Base-by-base conservation (phyloP, 1,140 invertebrate species). In the Brachystomella parvula region DNA sequence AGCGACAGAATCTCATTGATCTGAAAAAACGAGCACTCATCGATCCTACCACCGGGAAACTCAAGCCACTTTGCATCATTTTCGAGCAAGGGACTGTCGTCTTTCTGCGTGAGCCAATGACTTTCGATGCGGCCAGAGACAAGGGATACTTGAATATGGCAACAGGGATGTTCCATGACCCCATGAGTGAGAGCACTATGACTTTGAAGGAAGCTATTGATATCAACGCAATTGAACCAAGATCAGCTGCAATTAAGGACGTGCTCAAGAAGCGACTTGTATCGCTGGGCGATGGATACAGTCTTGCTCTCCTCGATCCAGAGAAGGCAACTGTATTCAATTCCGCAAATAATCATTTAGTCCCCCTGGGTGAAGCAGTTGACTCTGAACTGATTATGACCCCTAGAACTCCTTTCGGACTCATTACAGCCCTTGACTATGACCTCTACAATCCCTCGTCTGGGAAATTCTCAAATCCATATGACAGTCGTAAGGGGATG, bases 171-270 rank as follows among this genome's bases (percentile, higher is more conserved):
- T 85, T 90, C 69, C 88, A 81, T 35, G 88, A 91, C 81, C 66
- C 82, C 74, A 83, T 84, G 64, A 77, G 83, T 39, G 33, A 66
- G 19, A 24, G 64, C 2, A 64, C 64, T 21, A 77, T 90, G n/a
- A 86, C 86, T 19, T 81, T 97, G 17, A 88, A 90, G 81, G 89
- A 95, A 75, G 90, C 92, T 1, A 82, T 92, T 57, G 83, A 83
- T 65, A 80, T 86, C 24, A 91, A 92, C 63, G 84, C 90, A 33
- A 85, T 97, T 56, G 90, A 96, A 80, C 85, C 90, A 0, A 86
- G 92, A 76, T 90, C 90, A 9, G 90, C 89, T 32, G 78, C 94
- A 63, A 85, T 95, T 47, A 94, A 94, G 83, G 91, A 94, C 80
- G 83, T 85, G 67, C 83, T 86, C 70, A 90, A 89, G 75, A 86